Conservation (phyloP, 2,113 vertebrate genomes). For the Pygoscelis adeliae region DNA sequence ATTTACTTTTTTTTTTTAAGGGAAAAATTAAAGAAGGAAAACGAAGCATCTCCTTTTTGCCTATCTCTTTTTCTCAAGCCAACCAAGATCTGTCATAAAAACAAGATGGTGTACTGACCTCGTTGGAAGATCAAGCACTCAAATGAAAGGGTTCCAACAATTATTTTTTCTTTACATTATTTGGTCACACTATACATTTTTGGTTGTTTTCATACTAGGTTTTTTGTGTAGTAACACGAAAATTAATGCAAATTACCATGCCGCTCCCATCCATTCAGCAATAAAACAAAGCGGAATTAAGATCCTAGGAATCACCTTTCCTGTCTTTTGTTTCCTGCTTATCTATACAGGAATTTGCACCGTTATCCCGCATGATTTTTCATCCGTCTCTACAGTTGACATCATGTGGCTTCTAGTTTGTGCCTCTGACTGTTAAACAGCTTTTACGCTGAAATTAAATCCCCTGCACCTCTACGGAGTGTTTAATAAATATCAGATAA, state of each 20-base stretch:
- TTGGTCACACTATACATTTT: not conserved
- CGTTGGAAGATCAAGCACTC: not conserved
- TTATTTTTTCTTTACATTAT: not conserved
- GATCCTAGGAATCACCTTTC: not conserved
- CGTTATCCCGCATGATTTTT: accelerated
- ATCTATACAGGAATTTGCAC: not conserved
- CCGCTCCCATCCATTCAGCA: not conserved
- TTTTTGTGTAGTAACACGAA: not conserved
- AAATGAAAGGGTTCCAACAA: not conserved
- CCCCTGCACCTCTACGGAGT: not conserved
- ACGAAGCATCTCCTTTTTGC: not conserved
- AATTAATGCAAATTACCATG: not conserved
- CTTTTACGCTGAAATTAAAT: not conserved
- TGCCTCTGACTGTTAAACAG: conserved; percentile 12
- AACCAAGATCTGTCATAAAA: not conserved
- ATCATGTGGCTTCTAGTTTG: not conserved
- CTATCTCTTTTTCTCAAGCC: not conserved
- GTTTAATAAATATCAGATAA: not conserved
- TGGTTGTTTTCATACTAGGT: not conserved
- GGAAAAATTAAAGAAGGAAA: not conserved
- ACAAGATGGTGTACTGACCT: not conserved
- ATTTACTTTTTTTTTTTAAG: not conserved
- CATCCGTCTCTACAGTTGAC: not conserved
- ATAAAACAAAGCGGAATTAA: not conserved
- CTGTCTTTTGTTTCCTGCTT: not conserved